Percentiles rank a stretch among this genome's conserved stretches.
Conservation (phyloP, 1,140 invertebrate species). For the Anthonomus grandis region DNA sequence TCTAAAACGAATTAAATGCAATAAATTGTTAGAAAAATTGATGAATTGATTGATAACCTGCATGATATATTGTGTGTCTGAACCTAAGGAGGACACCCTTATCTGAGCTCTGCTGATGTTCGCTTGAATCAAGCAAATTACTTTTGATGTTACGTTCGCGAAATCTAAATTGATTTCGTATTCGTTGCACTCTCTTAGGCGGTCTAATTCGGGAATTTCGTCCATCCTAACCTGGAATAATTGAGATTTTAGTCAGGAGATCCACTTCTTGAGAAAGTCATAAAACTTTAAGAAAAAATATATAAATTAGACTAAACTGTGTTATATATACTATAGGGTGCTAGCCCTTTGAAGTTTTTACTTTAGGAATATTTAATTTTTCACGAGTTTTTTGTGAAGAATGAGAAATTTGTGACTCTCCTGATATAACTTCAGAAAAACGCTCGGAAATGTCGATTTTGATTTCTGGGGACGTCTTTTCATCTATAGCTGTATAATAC, state of each 20-base stretch:
- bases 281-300: no score
- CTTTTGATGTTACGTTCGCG: constrained; percentile 61
- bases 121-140: constrained; percentile 94
- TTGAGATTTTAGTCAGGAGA: neutral
- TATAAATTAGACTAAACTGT: no score
- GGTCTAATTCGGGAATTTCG: constrained; percentile 86
- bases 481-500: no score
- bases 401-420: no score
- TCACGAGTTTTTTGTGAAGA: no score
- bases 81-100: constrained; percentile 85
- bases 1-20: constrained; percentile 55
- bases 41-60: constrained; percentile 75
- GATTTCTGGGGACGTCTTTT: no score
- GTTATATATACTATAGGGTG: no score
- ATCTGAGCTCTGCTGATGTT: constrained; percentile 78
- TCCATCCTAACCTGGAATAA: constrained; percentile 63
- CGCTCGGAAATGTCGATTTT: no score
- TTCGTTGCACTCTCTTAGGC: constrained; percentile 64
- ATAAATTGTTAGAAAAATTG: neutral
- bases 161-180: constrained; percentile 36
- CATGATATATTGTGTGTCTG: constrained; percentile 90
- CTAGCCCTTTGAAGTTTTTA: no score
- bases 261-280: neutral
- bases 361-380: no score
- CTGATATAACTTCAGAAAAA: no score